These are phyloP conservation scores for Lepus timidus DNA, from an alignment of 2,113 vertebrate species.

Conservation along the genomic window DNA sequence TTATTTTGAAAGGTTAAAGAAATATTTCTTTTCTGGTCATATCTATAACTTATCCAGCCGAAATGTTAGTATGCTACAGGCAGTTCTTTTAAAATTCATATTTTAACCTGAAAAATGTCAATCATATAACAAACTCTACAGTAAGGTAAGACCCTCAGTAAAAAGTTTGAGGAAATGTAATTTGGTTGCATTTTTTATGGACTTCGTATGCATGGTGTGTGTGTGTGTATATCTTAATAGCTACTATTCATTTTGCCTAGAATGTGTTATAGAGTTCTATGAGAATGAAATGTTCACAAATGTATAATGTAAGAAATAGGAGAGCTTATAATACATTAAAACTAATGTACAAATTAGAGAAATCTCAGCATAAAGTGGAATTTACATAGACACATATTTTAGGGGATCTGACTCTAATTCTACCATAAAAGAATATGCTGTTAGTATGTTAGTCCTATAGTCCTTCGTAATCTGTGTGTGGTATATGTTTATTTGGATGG, in stretches of 20 bases:
- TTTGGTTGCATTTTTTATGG: not conserved
- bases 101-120: slow-evolving; percentile 55
- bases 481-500: not conserved
- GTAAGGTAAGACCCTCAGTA: not conserved
- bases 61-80: slow-evolving; percentile 28
- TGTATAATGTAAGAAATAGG: not conserved
- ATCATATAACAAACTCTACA: not conserved
- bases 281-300: not conserved
- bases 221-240: not conserved
- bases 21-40: slow-evolving; percentile 20
- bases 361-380: not conserved
- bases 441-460: not conserved
- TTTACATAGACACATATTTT: not conserved
- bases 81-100: slow-evolving; percentile 34
- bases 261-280: not conserved
- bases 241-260: not conserved
- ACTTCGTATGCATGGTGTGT: not conserved
- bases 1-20: slow-evolving; percentile 41
- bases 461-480: not conserved
- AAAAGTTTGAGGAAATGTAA: not conserved
- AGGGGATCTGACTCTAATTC: not conserved
- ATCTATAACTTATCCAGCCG: not conserved
- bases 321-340: not conserved
- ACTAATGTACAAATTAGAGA: not conserved
- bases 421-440: not conserved